These are phyloP conservation scores for Spodoptera litura DNA, from an alignment of 1,140 invertebrate species.

Conservation along the genomic window DNA sequence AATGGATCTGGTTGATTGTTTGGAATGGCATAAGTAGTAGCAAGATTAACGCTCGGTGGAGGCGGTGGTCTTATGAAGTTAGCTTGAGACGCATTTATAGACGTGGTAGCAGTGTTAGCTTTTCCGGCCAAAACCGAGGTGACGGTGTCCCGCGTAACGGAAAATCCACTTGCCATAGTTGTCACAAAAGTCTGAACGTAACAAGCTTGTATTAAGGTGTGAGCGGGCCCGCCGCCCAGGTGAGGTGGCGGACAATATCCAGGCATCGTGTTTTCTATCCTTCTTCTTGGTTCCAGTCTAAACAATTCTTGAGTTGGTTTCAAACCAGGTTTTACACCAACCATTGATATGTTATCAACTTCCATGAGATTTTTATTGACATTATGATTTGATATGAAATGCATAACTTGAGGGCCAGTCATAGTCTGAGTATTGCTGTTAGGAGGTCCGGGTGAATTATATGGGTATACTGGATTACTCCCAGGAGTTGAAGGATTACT, in stretches of 20 bases:
- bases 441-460: conserved; percentile 78
- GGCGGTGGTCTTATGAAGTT: conserved; percentile 79
- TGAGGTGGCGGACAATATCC: conserved; percentile 83
- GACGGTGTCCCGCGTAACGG: conserved; percentile 91
- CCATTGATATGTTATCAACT: conserved; percentile 84
- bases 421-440: conserved; percentile 59
- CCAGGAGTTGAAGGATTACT: conserved; percentile 80
- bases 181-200: conserved; percentile 87
- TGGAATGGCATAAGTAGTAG: conserved; percentile 81
- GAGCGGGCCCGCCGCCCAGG: conserved; percentile 71
- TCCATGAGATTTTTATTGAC: conserved; percentile 84
- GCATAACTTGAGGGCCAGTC: conserved; percentile 79
- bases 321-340: conserved; percentile 75
- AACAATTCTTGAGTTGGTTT: conserved; percentile 68
- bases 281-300: conserved; percentile 67
- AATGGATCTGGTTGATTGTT: conserved; percentile 81
- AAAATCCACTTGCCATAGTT: conserved; percentile 92
- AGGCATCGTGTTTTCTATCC: conserved; percentile 77
- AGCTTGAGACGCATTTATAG: conserved; percentile 88
- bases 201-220: conserved; percentile 77
- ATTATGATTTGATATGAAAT: conserved; percentile 83
- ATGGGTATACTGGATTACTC: conserved; percentile 73
- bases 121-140: conserved; percentile 92
- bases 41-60: conserved; percentile 83
- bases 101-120: conserved; percentile 91